These are phyloP conservation scores for Characodon lateralis DNA, from an alignment of 2,797 vertebrate species.

Conservation along the genomic window DNA sequence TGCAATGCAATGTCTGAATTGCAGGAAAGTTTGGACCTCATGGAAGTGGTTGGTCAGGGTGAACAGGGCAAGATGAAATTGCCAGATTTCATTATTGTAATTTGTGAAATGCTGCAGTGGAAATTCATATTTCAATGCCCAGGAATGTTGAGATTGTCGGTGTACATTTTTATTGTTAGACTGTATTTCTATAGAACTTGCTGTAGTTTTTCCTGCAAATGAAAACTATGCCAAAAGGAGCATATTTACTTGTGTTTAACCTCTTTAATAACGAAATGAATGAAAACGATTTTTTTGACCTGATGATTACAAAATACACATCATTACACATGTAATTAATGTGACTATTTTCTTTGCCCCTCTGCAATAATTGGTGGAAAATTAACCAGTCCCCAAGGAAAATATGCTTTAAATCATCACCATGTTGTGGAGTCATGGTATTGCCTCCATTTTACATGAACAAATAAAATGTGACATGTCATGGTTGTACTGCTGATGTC, in stretches of 20 bases:
- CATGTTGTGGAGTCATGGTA: not conserved
- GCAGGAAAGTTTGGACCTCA: no score
- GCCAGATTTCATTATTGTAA: not conserved
- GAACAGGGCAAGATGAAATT: no score
- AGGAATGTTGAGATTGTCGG: not conserved
- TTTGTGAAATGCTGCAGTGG: not conserved
- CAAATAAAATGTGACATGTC: conserved; percentile 3
- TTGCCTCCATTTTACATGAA: conserved; percentile 5
- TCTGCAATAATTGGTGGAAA: not conserved
- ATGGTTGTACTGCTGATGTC: not conserved
- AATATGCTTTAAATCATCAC: conserved; percentile 4
- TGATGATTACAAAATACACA: not conserved
- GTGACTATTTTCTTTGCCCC: not conserved
- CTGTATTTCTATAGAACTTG: not conserved
- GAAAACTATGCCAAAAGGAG: conserved; percentile 8
- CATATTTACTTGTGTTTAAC: conserved; percentile 10
- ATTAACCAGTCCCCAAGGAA: not conserved
- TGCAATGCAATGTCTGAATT: no score
- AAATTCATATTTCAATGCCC: not conserved
- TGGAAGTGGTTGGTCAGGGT: no score
- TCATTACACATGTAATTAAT: conserved; percentile 1
- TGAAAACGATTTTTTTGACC: not conserved
- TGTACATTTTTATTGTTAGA: not conserved
- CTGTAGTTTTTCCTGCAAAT: not conserved
- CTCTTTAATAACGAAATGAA: not conserved